Conservation (phyloP, 92 coral and sea anemone species). For the Porites evermanni region DNA sequence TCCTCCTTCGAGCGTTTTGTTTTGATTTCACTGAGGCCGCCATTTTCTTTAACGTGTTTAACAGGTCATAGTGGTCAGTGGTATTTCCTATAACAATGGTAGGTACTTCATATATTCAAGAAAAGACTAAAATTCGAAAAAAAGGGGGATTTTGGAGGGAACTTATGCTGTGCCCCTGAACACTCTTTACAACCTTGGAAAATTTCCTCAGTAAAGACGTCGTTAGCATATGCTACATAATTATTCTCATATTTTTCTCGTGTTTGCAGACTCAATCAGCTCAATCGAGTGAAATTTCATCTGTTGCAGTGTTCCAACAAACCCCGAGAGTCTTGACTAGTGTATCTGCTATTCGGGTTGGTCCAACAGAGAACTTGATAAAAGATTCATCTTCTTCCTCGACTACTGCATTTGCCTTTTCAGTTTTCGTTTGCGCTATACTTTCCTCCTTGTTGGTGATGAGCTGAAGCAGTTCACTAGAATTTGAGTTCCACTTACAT, state of each 20-base stretch:
- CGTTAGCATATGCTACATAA: too few relatives aligned
- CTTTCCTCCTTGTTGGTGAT: slow-evolving; percentile 1
- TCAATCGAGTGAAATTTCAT: slow-evolving; percentile 59
- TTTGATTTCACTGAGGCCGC: too few relatives aligned
- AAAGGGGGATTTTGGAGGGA: too few relatives aligned
- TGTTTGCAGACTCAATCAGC: slow-evolving; percentile 38
- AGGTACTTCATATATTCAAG: too few relatives aligned
- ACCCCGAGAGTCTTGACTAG: slow-evolving; percentile 12
- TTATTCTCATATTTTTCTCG: neutral
- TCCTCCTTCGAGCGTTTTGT: too few relatives aligned
- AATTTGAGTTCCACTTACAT: neutral
- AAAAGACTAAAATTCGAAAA: too few relatives aligned
- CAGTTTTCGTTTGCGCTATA: slow-evolving; percentile 3
- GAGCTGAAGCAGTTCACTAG: neutral
- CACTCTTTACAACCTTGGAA: too few relatives aligned
- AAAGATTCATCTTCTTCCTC: slow-evolving; percentile 35
- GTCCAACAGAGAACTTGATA: slow-evolving; percentile 37
- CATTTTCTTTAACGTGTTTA: too few relatives aligned
- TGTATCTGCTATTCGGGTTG: neutral
- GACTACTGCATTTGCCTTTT: neutral
- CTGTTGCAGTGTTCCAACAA: slow-evolving; percentile 23
- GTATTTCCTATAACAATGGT: too few relatives aligned
- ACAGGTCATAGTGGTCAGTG: too few relatives aligned
- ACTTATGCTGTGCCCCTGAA: too few relatives aligned
- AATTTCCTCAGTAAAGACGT: too few relatives aligned